Base-by-base conservation (phyloP, 1,140 invertebrate genomes). In the Stenopsyche tienmushanensis region DNA sequence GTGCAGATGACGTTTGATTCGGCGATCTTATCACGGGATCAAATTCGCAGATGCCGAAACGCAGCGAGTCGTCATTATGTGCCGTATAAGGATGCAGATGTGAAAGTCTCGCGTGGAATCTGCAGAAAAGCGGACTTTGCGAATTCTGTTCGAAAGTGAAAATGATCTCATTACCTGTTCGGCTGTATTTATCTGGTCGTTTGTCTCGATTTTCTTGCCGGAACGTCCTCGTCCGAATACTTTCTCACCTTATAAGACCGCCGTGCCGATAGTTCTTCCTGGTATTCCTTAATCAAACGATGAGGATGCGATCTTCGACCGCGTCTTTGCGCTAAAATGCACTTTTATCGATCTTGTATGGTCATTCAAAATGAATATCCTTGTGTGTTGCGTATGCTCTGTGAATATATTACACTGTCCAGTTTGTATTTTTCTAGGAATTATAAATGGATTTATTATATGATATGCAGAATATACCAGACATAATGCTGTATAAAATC, bases 151-250 rank as follows among this genome's bases (percentile, higher is more conserved):
- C 23, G 44, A 29, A 45, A 39, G 58, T 60, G 58, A 60, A 60
- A 60, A 60, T 60, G 58, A 60, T 60, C 58, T 60, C 23, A 21
- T 59, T 59, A 45, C 17, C 17, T 29, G 41, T 47, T 57, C 13
- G 24, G 25, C 24, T 34, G 53, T 29, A 41, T 13, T 34, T 13
- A 34, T 13, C 29, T 34, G 13, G n/a, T 13, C 29, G 29, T 34
- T 34, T 34, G 5, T 5, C 29, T 34, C 29, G 7, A 44, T 44
- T 44, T 44, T 44, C n/a, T 44, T 44, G 13, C 2, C 50, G 50
- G 1, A 47, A 15, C 20, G 15, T 20, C 45, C 15, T 20, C n/a
- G n/a, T 5, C 45, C 5, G 13, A 1, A 26, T 42, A 49, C 58
- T 60, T 60, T 60, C 58, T 44, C 58, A 20, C 58, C 58, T n/a